phyloP scores from a whole-genome alignment of 2,113 vertebrate genomes.

The Crypturellus undulatus region DNA sequence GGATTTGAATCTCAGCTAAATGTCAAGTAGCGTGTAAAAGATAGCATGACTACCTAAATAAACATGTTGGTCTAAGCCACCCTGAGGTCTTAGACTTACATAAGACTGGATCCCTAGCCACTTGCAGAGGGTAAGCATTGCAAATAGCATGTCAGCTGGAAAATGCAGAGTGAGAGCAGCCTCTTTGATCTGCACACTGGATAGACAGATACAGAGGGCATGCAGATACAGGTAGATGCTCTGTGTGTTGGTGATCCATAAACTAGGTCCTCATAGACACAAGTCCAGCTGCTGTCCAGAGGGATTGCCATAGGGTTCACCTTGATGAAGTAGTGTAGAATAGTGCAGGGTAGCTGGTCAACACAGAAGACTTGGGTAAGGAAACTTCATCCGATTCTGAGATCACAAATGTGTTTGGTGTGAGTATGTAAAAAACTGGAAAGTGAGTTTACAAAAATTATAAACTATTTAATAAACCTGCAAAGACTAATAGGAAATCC shows the following conservation, averaged over 20 bases:
- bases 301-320: not conserved
- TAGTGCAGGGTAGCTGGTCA: not conserved
- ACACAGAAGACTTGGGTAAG: not conserved
- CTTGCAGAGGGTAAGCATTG: too few species aligned
- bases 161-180: not conserved
- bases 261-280: not conserved
- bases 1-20: not conserved
- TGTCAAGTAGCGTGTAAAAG: not conserved
- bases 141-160: not conserved
- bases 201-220: fast-evolving
- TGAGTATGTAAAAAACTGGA: not conserved
- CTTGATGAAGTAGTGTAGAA: fast-evolving
- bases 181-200: not conserved
- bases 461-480: not conserved
- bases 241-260: not conserved
- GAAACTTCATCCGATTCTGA: not conserved
- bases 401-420: not conserved
- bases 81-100: not conserved
- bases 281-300: not conserved
- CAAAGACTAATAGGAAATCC: not conserved
- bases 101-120: fast-evolving
- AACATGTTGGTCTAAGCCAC: not conserved
- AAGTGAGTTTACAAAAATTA: not conserved
- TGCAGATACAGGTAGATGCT: not conserved
- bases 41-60: not conserved